Evolutionary conservation across 2,888 invertebrate species (phyloP).

Genomic region (Dasypogon diadema): DNA sequence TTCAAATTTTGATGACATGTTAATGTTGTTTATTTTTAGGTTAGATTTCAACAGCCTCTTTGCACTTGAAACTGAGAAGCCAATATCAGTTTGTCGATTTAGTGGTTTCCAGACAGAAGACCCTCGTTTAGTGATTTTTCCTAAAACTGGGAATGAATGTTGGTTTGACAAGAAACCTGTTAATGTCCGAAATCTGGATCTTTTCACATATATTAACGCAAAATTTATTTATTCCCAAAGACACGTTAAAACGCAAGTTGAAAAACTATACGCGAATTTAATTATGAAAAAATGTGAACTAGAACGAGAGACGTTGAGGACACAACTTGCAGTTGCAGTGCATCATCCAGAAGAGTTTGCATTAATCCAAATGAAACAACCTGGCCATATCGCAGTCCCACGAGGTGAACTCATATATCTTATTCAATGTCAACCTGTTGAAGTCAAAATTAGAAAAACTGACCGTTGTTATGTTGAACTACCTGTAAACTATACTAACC

Average conservation of each 20-base stretch:
- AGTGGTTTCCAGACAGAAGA: conserved; percentile 2
- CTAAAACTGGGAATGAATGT: not conserved
- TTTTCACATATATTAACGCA: not conserved
- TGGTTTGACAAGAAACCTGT: not conserved
- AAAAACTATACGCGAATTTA: not conserved
- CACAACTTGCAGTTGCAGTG: not conserved
- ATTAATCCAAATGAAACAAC: not conserved
- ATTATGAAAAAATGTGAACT: not conserved
- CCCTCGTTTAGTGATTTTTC: not conserved
- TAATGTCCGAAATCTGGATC: not conserved
- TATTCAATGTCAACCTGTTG: not conserved
- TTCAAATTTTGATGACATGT: too few species aligned
- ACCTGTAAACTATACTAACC: not conserved
- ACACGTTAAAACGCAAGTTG: not conserved
- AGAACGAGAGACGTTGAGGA: not conserved
- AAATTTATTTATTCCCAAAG: not conserved
- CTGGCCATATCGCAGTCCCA: not conserved
- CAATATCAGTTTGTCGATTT: not conserved
- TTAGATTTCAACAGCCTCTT: not conserved
- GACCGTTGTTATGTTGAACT: not conserved
- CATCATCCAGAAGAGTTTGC: not conserved
- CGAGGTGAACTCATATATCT: not conserved
- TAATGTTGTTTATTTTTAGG: too few species aligned
- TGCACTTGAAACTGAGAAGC: not conserved
- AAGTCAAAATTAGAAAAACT: conserved; percentile 2